Conservation (phyloP, 2,113 vertebrate species). For the Rhadina sibilatrix region DNA sequence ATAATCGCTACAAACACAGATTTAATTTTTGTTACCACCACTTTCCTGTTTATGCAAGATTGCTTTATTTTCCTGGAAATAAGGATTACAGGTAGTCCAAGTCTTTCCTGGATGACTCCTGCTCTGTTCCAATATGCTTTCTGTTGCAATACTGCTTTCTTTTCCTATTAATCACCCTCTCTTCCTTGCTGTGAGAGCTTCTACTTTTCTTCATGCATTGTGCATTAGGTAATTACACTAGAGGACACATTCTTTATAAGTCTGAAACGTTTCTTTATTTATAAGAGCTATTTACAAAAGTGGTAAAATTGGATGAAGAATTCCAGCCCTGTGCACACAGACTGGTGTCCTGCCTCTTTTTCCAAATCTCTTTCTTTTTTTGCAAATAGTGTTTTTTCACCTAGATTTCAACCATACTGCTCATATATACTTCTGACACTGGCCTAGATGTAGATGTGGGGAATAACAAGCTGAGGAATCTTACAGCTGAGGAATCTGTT, state of each 20-base stretch:
- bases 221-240: not conserved
- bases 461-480: not conserved
- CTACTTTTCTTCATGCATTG: not conserved
- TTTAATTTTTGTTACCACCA: not conserved
- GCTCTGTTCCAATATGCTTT: not conserved
- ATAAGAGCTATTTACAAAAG: not conserved
- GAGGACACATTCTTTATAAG: not conserved
- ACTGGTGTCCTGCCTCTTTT: not conserved
- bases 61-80: constrained; percentile 6
- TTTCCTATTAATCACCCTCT: not conserved
- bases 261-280: not conserved
- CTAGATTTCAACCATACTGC: not conserved
- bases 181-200: not conserved
- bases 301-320: not conserved
- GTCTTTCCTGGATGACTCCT: not conserved
- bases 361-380: not conserved
- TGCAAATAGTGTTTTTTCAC: not conserved
- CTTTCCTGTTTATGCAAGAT: not conserved
- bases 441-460: not conserved
- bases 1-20: not conserved
- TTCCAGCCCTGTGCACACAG: not conserved
- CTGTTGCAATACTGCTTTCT: not conserved
- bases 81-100: not conserved
- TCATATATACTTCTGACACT: not conserved
- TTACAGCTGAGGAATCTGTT: not conserved